phyloP scores from a whole-genome alignment of 2,888 invertebrate species.

The Cheilosia pagana region DNA sequence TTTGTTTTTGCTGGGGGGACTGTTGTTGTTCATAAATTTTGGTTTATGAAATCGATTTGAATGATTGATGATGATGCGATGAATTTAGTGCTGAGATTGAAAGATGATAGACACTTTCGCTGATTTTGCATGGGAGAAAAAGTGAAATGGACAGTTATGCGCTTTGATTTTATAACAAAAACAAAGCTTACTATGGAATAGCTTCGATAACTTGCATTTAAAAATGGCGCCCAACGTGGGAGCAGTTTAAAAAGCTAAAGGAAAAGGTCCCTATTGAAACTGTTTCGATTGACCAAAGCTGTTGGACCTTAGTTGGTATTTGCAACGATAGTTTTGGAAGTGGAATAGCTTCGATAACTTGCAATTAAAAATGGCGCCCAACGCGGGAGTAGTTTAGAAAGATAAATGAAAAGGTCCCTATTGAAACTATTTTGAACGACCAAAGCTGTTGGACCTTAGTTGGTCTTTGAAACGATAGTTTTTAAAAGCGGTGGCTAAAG shows the following conservation, averaged over 20 bases:
- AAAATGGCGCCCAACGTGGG: slow-evolving; percentile 1
- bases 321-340: too few relatives aligned
- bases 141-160: neutral
- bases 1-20: slow-evolving; percentile 1
- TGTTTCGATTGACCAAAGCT: too few relatives aligned
- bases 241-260: neutral
- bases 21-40: slow-evolving; percentile 36
- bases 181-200: neutral
- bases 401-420: too few relatives aligned
- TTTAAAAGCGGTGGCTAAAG: too few relatives aligned
- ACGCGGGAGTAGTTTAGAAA: neutral
- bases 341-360: too few relatives aligned
- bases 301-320: too few relatives aligned
- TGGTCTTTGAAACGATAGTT: too few relatives aligned
- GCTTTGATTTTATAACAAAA: neutral
- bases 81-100: slow-evolving; percentile 30
- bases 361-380: slow-evolving; percentile 2
- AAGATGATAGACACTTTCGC: slow-evolving; percentile 14
- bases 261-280: too few relatives aligned
- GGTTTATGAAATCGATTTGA: slow-evolving; percentile 42
- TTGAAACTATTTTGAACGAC: neutral
- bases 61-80: slow-evolving; percentile 65
- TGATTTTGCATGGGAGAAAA: neutral
- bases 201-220: neutral
- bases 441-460: too few relatives aligned